A percentile compares a stretch with the other conserved stretches of the same genome.
Conservation (phyloP, 2,888 invertebrate species). For the Melolontha melolontha region DNA sequence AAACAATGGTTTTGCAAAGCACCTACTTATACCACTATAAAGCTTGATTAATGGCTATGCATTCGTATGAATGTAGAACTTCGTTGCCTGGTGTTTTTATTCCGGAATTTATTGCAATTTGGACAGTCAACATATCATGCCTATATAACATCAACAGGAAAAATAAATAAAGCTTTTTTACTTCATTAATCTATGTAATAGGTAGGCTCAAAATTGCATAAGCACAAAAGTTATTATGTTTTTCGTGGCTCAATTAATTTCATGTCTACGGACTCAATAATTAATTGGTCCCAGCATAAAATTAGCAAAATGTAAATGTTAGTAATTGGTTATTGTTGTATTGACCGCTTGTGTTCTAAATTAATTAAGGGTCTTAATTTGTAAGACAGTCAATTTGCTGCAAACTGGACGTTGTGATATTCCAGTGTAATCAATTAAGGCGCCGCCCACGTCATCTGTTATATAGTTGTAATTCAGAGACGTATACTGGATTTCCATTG, state of each 20-base stretch:
- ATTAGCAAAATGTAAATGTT: slow-evolving; percentile 18
- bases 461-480: slow-evolving; percentile 39
- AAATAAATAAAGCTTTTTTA: background rate
- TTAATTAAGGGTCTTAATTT: slow-evolving; percentile 20
- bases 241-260: too few relatives aligned
- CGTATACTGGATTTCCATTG: slow-evolving; percentile 25
- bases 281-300: background rate
- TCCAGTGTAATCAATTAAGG: slow-evolving; percentile 44
- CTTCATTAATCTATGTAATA: too few relatives aligned
- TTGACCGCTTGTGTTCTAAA: slow-evolving; percentile 11
- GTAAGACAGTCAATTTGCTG: slow-evolving; percentile 33
- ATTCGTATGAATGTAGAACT: background rate
- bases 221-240: too few relatives aligned
- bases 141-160: background rate
- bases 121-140: background rate
- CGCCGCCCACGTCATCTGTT: slow-evolving; percentile 40
- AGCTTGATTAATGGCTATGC: slow-evolving; percentile 2
- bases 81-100: background rate
- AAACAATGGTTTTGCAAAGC: slow-evolving; percentile 6
- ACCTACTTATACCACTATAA: background rate
- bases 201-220: too few relatives aligned
- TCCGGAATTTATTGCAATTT: background rate
- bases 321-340: slow-evolving; percentile 25
- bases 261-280: background rate
- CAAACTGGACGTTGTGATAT: slow-evolving; percentile 34